phyloP scores from a whole-genome alignment of 2,113 vertebrate species.

The Mastomys coucha region DNA sequence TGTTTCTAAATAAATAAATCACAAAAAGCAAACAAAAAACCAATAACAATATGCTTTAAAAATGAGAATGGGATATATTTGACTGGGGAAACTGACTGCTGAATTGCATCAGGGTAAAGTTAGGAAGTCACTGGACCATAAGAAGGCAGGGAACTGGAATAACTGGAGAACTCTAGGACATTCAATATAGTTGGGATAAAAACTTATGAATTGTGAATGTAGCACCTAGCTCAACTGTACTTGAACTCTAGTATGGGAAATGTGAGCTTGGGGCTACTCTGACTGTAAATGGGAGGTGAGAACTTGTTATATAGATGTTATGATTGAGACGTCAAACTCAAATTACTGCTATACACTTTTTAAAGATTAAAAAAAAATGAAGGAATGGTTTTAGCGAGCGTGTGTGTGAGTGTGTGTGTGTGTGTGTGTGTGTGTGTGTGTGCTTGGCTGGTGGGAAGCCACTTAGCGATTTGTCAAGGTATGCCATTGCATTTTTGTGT shows the following conservation, averaged over 20 bases:
- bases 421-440: not conserved
- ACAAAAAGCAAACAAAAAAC: not conserved
- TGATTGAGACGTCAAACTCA: not conserved
- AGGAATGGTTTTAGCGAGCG: not conserved
- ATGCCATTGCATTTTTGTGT: not conserved
- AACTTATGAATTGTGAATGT: not conserved
- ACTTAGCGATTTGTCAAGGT: not conserved
- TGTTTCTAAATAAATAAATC: not conserved
- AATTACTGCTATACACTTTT: not conserved
- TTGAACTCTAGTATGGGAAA: not conserved
- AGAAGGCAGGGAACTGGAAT: not conserved
- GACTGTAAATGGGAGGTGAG: not conserved
- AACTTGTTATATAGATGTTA: not conserved
- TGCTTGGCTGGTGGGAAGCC: not conserved
- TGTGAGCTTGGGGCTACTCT: not conserved
- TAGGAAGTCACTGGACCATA: not conserved
- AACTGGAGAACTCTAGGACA: not conserved
- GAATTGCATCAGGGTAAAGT: not conserved
- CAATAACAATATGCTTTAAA: not conserved
- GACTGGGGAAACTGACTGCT: not conserved
- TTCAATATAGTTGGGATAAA: not conserved
- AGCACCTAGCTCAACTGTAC: not conserved
- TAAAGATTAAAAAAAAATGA: conserved; percentile 41
- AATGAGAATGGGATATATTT: not conserved
- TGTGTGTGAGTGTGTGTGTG: not conserved